Evolutionary conservation across 2,797 vertebrate species (phyloP), one percentile per base, ranked within the genome.

Genomic region (Xenopus petersii): DNA sequence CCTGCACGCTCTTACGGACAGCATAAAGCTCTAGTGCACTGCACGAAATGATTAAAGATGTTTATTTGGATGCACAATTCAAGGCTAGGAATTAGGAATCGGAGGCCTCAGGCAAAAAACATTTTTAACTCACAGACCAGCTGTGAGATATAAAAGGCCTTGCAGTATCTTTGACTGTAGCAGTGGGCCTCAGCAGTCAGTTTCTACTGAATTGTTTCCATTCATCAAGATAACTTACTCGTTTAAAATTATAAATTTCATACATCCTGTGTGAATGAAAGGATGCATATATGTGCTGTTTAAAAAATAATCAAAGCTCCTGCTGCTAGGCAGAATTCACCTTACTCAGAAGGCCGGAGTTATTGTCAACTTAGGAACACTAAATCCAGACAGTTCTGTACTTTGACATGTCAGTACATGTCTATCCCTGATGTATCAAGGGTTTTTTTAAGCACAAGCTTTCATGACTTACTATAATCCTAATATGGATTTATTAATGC

Each of bases 21-120:
- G 67, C 66, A 79, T 54, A 74, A 79, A 79, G 71, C 77, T 79
- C 71, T 65, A 46, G 65, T 65, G 77, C 77, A 70, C 77, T 17
- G 47, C 71, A 70, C 30, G 33, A 79, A 79, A 79, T 79, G 77
- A 79, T 79, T 79, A 79, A 79, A 79, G 77, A 79, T 79, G 77
- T 79, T 79, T 79, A 74, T 79, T 79, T 79, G 61, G 77, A 79
- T 79, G 77, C 77, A 79, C 71, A 79, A 79, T 79, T 79, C 77
- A 79, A 79, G 76, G 77, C 77, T 70, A 74, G 77, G 67, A 79
- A 79, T 79, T 79, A 74, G 71, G 69, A 79, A 79, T 79, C 77
- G 74, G 65, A 67, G 67, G 77, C 77, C 77, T 79, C 67, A 66
- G 77, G 77, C 77, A 79, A 71, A 79, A 74, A 74, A 70, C 71